Conservation (phyloP, 2,113 vertebrate genomes). For the Siniperca chuatsi region DNA sequence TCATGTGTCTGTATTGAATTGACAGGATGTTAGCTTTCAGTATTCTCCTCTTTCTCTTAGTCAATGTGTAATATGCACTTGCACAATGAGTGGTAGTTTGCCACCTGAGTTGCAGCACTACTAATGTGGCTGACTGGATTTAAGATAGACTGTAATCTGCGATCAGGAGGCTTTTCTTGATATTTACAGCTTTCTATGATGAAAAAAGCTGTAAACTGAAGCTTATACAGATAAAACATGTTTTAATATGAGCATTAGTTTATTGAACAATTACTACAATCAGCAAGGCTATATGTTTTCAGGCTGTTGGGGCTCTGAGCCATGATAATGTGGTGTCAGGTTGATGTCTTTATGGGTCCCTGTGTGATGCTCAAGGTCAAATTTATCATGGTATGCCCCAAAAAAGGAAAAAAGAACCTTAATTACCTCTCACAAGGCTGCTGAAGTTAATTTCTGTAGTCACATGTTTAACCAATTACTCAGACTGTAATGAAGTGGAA, state of each 20-base stretch:
- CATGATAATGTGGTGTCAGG: slow-evolving; percentile 30
- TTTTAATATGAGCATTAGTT: slow-evolving; percentile 2
- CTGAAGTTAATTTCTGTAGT: slow-evolving; percentile 73
- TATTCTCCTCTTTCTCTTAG: slow-evolving; percentile 34
- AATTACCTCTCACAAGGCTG: slow-evolving; percentile 73
- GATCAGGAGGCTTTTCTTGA: slow-evolving; percentile 37
- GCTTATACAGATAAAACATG: not conserved
- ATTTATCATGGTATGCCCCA: slow-evolving; percentile 16
- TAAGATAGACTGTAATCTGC: slow-evolving; percentile 43
- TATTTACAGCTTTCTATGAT: slow-evolving; percentile 30
- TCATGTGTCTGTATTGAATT: slow-evolving; percentile 39
- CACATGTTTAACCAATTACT: slow-evolving; percentile 76
- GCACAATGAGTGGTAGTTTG: slow-evolving; percentile 45
- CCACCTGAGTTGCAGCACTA: slow-evolving; percentile 30
- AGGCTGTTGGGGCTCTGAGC: slow-evolving; percentile 1
- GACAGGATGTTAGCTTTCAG: slow-evolving; percentile 56
- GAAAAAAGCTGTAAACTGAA: not conserved
- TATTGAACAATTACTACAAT: slow-evolving; percentile 4
- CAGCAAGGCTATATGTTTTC: not conserved
- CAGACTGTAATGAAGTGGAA: slow-evolving; percentile 77
- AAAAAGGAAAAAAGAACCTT: slow-evolving; percentile 3
- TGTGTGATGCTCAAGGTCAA: not conserved
- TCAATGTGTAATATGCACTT: slow-evolving; percentile 37
- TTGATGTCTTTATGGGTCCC: slow-evolving; percentile 25
- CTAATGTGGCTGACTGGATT: slow-evolving; percentile 23